Base-by-base conservation (phyloP, 2,888 invertebrate genomes). In the Ornithoptera priamus region DNA sequence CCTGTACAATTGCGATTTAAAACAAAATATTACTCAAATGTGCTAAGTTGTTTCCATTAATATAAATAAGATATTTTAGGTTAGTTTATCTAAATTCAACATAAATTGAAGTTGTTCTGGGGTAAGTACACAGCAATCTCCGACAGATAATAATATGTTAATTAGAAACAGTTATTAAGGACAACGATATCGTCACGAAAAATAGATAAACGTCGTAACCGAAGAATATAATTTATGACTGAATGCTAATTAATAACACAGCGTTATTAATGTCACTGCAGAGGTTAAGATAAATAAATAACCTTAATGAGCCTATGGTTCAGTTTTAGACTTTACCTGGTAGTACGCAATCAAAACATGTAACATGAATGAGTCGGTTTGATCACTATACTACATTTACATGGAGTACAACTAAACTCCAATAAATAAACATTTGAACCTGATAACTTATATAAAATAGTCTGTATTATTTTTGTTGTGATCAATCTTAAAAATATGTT, bases 81-180 rank as follows among this genome's bases (percentile, higher is more conserved):
- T 20, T 30, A 64, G n/a, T 20, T 62, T 65, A 70, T 70, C 69
- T 66, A 22, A 64, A 60, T 42, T 62, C 59, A 53, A 39, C 24
- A 61, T 42, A 56, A 58, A 22, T 58, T 65, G 39, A 20, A 62
- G 50, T 59, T 63, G 58, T 63, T 70, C 65, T 70, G 66, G 65
- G 62, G 10, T 70, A 62, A 70, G 50, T 66, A 66, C 15, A 36
- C 57, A 50, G 57, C 36, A 66, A 36, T 50, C 66, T 50, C 22
- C 5, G 22, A 61, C 56, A 30, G 65, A 69, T 65, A 58, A 30
- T 65, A 56, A 60, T 53, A 53, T n/a, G 36, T 65, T 70, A 70
- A 70, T 63, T 56, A 61, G 58, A 24, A 59, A n/a, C 53, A 56
- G 61, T 62, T 58, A 62, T 69, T 69, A 62, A 42, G 46, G 69